These are phyloP conservation scores for Leucophenga varia DNA, from an alignment of 1,140 invertebrate genomes.

Conservation along the genomic window DNA sequence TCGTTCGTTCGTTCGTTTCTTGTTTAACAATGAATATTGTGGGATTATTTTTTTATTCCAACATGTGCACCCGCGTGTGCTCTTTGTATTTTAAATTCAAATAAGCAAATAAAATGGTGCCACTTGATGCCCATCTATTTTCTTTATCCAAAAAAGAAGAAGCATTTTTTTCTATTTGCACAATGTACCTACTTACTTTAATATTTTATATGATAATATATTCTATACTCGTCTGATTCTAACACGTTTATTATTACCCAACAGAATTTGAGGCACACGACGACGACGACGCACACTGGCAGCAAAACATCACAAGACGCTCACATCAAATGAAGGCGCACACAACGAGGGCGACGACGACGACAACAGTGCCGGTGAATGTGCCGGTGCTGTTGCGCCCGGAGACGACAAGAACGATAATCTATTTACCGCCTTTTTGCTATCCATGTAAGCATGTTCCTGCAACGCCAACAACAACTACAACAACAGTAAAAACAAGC, in stretches of 20 bases:
- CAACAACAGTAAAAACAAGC: conserved; percentile 5
- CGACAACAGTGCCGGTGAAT: too few relatives aligned
- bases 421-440: conserved; percentile 55
- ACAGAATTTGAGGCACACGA: conserved; percentile 34
- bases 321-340: too few relatives aligned
- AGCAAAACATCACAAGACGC: not conserved
- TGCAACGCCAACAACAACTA: conserved; percentile 18
- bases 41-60: conserved; percentile 36
- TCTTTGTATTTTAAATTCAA: conserved; percentile 47
- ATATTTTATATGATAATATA: conserved; percentile 36
- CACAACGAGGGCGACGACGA: conserved; percentile 4
- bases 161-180: conserved; percentile 39
- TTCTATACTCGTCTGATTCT: conserved; percentile 43
- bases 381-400: too few relatives aligned
- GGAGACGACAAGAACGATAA: conserved; percentile 54
- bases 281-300: conserved; percentile 8
- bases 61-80: conserved; percentile 17
- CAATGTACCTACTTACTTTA: conserved; percentile 11
- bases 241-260: conserved; percentile 17
- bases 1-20: conserved; percentile 19
- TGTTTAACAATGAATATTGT: conserved; percentile 47
- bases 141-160: too few relatives aligned
- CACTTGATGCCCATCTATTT: conserved; percentile 35
- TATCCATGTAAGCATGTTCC: conserved; percentile 51
- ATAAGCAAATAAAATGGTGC: conserved; percentile 8